These are phyloP conservation scores for Caenorhabditis zanzibari DNA, from an alignment of 2,888 invertebrate species.

Conservation along the genomic window DNA sequence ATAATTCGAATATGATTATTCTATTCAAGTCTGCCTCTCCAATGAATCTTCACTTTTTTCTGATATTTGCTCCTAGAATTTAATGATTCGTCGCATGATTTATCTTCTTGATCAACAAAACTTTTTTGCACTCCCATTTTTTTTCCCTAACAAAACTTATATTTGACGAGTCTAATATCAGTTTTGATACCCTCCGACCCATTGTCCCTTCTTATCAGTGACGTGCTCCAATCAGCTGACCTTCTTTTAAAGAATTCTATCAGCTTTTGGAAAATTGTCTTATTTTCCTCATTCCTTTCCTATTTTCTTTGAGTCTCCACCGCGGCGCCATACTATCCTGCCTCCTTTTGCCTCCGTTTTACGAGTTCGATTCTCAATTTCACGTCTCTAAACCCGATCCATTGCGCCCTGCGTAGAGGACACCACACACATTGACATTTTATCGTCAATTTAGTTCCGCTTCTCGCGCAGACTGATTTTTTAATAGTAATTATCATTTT, in stretches of 20 bases:
- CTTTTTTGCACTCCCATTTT: background rate
- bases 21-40: constrained; percentile 4
- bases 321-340: constrained; percentile 42
- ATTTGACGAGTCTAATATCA: constrained; percentile 24
- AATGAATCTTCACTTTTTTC: constrained; percentile 34
- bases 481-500: background rate
- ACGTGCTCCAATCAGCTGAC: constrained; percentile 55
- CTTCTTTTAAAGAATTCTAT: background rate
- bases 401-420: constrained; percentile 44
- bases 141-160: constrained; percentile 16
- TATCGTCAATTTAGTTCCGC: constrained; percentile 52
- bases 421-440: constrained; percentile 35
- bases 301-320: constrained; percentile 31
- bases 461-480: constrained; percentile 34
- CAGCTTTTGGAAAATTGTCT: constrained; percentile 15
- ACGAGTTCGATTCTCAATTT: constrained; percentile 68
- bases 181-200: constrained; percentile 51
- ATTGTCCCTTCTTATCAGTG: constrained; percentile 40
- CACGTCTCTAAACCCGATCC: constrained; percentile 60
- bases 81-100: constrained; percentile 43
- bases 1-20: constrained; percentile 25
- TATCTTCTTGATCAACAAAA: constrained; percentile 52
- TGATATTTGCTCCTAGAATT: constrained; percentile 46
- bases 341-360: constrained; percentile 56
- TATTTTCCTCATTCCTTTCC: constrained; percentile 20